phyloP scores from a whole-genome alignment of 1,140 invertebrate species.

The Cydia amplana region DNA sequence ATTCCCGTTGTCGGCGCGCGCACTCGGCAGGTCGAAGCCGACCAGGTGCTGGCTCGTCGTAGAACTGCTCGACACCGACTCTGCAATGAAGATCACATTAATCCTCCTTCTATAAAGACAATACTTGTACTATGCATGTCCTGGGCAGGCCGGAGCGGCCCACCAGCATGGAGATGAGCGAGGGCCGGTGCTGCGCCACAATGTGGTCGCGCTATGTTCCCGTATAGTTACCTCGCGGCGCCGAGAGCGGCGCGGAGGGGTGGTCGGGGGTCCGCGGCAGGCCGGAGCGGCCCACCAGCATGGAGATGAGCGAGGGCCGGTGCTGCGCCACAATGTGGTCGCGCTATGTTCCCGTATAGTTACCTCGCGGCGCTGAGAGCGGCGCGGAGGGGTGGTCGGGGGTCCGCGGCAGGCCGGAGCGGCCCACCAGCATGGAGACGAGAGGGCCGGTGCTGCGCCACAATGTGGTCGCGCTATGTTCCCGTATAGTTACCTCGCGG shows the following conservation, averaged over 20 bases:
- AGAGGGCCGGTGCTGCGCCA: too few relatives aligned
- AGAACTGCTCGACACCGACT: slow-evolving; percentile 82
- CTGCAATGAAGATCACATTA: slow-evolving; percentile 55
- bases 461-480: slow-evolving; percentile 53
- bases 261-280: slow-evolving; percentile 67
- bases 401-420: slow-evolving; percentile 66
- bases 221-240: slow-evolving; percentile 56
- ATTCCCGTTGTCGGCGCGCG: slow-evolving; percentile 51
- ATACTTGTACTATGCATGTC: too few relatives aligned
- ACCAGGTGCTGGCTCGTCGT: slow-evolving; percentile 78
- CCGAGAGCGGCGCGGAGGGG: slow-evolving; percentile 69
- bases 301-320: slow-evolving; percentile 30
- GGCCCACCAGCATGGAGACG: slow-evolving; percentile 85
- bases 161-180: not conserved
- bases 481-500: slow-evolving; percentile 54
- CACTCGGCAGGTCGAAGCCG: slow-evolving; percentile 51
- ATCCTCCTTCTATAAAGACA: too few relatives aligned
- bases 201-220: slow-evolving; percentile 57
- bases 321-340: too few relatives aligned
- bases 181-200: slow-evolving; percentile 79
- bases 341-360: slow-evolving; percentile 49
- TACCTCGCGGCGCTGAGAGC: too few relatives aligned
- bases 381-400: slow-evolving; percentile 75
- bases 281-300: not conserved
- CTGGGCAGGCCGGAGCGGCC: slow-evolving; percentile 34